phyloP scores from a whole-genome alignment of 2,797 vertebrate species.

The Tachyglossus aculeatus region DNA sequence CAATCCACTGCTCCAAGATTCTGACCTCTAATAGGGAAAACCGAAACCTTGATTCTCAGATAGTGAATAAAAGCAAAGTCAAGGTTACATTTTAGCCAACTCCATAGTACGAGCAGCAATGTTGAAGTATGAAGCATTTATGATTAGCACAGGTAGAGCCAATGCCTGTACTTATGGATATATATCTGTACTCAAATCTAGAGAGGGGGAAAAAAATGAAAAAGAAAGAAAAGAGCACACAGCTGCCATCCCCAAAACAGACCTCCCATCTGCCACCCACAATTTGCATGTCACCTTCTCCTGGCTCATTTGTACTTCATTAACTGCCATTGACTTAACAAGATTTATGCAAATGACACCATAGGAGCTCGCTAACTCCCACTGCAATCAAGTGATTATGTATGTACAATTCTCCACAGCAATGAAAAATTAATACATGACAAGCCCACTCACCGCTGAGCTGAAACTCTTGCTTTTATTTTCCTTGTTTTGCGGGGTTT shows the following conservation, averaged over 20 bases:
- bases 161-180: constrained; percentile 38
- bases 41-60: not conserved
- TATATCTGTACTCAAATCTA: constrained; percentile 53
- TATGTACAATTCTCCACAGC: constrained; percentile 81
- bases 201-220: constrained; percentile 33
- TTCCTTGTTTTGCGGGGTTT: constrained; percentile 64
- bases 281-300: constrained; percentile 86
- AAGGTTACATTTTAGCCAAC: constrained; percentile 14
- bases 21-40: too few relatives aligned
- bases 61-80: constrained; percentile 18
- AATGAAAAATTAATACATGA: constrained; percentile 84
- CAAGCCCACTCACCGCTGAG: constrained; percentile 75
- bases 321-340: constrained; percentile 89
- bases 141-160: too few relatives aligned
- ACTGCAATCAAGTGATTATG: constrained; percentile 84
- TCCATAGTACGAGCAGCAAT: constrained; percentile 7
- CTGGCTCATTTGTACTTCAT: constrained; percentile 89
- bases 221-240: constrained; percentile 64
- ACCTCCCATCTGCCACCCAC: constrained; percentile 89
- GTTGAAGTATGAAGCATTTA: constrained; percentile 28
- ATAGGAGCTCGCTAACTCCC: constrained; percentile 78
- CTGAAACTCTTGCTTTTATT: constrained; percentile 69
- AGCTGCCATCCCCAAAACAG: constrained; percentile 82
- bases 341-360: constrained; percentile 89
- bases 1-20: too few relatives aligned